Percentiles rank a stretch among this genome's conserved stretches.
These are phyloP conservation scores for Heliconius eleuchia DNA, from an alignment of 1,140 invertebrate species.

Conservation along the genomic window DNA sequence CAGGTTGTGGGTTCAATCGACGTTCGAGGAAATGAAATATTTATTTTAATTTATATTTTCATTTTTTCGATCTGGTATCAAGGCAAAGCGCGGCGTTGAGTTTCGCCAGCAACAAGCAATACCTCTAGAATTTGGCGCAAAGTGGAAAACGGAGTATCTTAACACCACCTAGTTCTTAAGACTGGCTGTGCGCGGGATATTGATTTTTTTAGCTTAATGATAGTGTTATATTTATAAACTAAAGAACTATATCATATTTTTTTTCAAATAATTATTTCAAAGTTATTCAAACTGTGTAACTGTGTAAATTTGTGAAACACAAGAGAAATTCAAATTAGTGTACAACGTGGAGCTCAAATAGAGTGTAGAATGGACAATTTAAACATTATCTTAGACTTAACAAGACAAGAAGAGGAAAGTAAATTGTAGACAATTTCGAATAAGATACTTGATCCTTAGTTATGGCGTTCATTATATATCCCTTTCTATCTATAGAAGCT, in stretches of 20 bases:
- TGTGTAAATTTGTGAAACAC: neutral
- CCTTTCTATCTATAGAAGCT: no score
- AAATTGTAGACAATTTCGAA: conserved; percentile 9
- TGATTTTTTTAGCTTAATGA: neutral
- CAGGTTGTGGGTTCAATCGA: no score
- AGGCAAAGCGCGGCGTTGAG: no score
- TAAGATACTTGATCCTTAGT: neutral
- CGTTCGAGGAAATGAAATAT: no score
- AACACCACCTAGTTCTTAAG: no score
- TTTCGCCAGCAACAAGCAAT: no score
- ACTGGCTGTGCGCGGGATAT: no score
- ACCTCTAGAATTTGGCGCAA: no score
- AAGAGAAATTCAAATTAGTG: conserved; percentile 14
- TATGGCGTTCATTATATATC: no score
- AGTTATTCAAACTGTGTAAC: neutral
- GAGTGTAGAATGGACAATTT: neutral
- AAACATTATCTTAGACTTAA: neutral
- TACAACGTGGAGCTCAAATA: conserved; percentile 4
- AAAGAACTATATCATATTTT: neutral
- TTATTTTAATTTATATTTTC: no score
- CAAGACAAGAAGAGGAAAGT: neutral
- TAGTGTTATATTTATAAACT: neutral
- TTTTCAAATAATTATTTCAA: neutral
- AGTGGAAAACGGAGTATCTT: no score
- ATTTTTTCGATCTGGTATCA: no score